These are phyloP conservation scores for Climacteris rufus DNA, from an alignment of 2,113 vertebrate species.

Conservation along the genomic window DNA sequence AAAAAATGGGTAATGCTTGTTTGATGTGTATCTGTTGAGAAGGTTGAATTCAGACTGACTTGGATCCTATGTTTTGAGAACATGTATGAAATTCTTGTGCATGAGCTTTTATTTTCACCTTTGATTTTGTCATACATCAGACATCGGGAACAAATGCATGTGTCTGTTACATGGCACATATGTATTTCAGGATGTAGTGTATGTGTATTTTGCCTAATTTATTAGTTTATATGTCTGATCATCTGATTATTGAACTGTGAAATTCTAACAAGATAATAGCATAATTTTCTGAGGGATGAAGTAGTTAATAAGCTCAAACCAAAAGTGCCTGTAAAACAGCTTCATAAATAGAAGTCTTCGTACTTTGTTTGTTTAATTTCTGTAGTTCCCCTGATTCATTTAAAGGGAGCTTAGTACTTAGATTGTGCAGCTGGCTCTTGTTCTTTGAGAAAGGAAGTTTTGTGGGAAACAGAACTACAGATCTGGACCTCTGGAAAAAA, in stretches of 20 bases:
- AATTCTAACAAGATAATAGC: neutral
- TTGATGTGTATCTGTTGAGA: accelerated
- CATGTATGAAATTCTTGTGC: neutral
- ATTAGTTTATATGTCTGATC: neutral
- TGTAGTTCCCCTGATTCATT: neutral
- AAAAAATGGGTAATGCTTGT: neutral
- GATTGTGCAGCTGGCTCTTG: neutral
- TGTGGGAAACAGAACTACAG: neutral
- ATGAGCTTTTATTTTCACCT: neutral
- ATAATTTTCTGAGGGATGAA: neutral
- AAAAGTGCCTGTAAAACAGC: neutral
- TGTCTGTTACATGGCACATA: neutral
- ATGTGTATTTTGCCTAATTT: neutral
- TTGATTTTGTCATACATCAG: neutral
- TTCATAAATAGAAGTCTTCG: neutral
- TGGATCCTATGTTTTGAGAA: neutral
- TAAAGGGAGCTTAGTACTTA: neutral
- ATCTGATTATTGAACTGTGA: neutral
- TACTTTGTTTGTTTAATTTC: neutral
- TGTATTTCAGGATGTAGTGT: neutral
- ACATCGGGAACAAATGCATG: neutral
- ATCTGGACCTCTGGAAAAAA: neutral
- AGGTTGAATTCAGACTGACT: neutral
- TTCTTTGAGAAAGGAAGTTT: neutral
- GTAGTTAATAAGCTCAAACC: neutral